Evolutionary conservation across 2,888 invertebrate genomes (phyloP).

Genomic region (Coronaproctus castanopsis): DNA sequence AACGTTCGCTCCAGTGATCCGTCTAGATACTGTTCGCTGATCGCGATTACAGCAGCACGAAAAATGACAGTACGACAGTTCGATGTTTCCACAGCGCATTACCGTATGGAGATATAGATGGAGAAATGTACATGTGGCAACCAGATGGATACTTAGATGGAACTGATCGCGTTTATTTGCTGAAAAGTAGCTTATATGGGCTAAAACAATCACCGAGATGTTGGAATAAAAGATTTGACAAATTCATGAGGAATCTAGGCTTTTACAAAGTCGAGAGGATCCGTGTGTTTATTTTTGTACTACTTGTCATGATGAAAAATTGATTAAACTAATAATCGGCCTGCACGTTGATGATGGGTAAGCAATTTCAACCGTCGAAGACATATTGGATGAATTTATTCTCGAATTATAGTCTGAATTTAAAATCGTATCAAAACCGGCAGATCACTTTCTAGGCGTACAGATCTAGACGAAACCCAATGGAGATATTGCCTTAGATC

Average conservation of each 20-base stretch:
- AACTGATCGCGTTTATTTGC: slow-evolving; percentile 21
- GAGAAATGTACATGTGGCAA: slow-evolving; percentile 24
- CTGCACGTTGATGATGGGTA: slow-evolving; percentile 24
- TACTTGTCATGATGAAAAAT: slow-evolving; percentile 14
- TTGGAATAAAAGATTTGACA: slow-evolving; percentile 23
- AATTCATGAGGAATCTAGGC: slow-evolving; percentile 19
- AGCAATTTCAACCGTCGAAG: slow-evolving; percentile 15
- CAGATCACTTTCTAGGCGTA: slow-evolving; percentile 18
- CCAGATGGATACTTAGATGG: slow-evolving; percentile 24
- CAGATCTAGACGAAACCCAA: slow-evolving; percentile 6
- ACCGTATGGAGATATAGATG: slow-evolving; percentile 22
- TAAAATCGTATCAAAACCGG: slow-evolving; percentile 14
- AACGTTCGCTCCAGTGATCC: slow-evolving; percentile 23
- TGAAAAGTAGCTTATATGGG: slow-evolving; percentile 24
- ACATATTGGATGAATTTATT: slow-evolving; percentile 15
- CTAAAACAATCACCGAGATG: slow-evolving; percentile 25
- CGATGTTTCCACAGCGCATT: slow-evolving; percentile 23
- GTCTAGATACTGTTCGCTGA: slow-evolving; percentile 19
- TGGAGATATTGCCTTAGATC: too few species aligned
- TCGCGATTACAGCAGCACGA: slow-evolving; percentile 19
- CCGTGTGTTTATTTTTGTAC: slow-evolving; percentile 22
- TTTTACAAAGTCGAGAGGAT: slow-evolving; percentile 21
- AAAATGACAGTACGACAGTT: slow-evolving; percentile 20
- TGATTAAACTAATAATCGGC: slow-evolving; percentile 18
- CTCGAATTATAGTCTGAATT: slow-evolving; percentile 12